phyloP scores from a whole-genome alignment of 2,113 vertebrate species.

The Enhydra lutris region DNA sequence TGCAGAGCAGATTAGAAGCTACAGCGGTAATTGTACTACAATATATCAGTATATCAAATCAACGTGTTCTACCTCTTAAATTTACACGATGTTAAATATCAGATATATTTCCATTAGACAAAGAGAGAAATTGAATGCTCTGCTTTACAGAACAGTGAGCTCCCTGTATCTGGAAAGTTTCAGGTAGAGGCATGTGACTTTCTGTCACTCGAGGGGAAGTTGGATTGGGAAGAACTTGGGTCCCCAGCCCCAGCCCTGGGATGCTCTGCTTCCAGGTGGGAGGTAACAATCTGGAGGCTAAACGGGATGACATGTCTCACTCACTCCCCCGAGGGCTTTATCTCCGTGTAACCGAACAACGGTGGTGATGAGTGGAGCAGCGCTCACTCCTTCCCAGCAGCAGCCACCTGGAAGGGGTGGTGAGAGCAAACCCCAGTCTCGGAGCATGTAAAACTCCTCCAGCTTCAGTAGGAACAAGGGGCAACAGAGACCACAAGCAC shows the following conservation, averaged over 20 bases:
- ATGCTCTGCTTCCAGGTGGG: slow-evolving; percentile 20
- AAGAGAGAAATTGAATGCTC: not conserved
- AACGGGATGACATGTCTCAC: not conserved
- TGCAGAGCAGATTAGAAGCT: not conserved
- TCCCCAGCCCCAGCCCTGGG: slow-evolving; percentile 4
- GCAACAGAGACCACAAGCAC: not conserved
- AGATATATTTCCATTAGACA: not conserved
- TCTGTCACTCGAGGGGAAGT: not conserved
- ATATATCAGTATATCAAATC: not conserved
- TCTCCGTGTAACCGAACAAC: slow-evolving; percentile 15
- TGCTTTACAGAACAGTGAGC: not conserved
- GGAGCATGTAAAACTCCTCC: not conserved
- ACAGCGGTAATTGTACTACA: not conserved
- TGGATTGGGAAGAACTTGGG: not conserved
- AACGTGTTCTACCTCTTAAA: not conserved
- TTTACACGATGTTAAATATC: not conserved
- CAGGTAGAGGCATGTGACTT: not conserved
- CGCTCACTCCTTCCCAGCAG: not conserved
- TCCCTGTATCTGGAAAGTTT: not conserved
- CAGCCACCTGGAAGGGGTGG: not conserved
- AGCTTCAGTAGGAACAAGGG: not conserved
- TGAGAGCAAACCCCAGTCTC: not conserved
- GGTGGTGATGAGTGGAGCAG: not conserved
- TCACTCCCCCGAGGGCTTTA: not conserved
- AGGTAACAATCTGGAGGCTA: slow-evolving; percentile 40